These are phyloP conservation scores for Synergus laeviventris DNA, from an alignment of 2,888 invertebrate species.

Conservation along the genomic window DNA sequence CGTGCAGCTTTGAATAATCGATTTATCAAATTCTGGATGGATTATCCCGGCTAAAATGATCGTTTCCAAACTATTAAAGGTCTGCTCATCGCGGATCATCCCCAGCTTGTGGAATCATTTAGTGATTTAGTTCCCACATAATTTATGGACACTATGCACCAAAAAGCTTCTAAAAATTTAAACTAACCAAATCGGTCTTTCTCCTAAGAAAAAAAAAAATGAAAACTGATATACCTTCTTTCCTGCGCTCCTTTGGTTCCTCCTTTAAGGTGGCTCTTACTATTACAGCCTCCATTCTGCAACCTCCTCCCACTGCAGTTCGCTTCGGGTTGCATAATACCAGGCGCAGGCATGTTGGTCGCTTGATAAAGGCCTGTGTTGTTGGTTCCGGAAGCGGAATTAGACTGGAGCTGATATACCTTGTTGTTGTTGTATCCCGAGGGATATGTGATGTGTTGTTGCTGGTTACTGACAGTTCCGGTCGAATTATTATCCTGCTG, in stretches of 20 bases:
- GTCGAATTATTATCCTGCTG: slow-evolving; percentile 57
- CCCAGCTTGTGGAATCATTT: background rate
- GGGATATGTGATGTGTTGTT: slow-evolving; percentile 60
- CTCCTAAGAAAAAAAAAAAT: background rate
- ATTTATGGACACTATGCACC: background rate
- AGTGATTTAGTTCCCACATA: background rate
- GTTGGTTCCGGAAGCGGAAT: slow-evolving; percentile 54
- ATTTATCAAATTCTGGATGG: background rate
- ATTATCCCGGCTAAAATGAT: background rate
- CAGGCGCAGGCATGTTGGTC: slow-evolving; percentile 61
- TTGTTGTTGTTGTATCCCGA: slow-evolving; percentile 65
- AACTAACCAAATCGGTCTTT: too few relatives aligned
- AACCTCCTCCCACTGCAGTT: slow-evolving; percentile 64
- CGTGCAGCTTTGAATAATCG: background rate
- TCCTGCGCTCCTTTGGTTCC: slow-evolving; percentile 68
- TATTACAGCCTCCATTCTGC: slow-evolving; percentile 71
- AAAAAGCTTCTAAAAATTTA: too few relatives aligned
- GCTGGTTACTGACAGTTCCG: slow-evolving; percentile 53
- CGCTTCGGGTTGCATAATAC: slow-evolving; percentile 64
- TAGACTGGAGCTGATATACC: slow-evolving; percentile 65
- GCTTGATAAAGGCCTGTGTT: slow-evolving; percentile 64
- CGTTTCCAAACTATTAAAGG: background rate
- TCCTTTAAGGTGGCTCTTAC: slow-evolving; percentile 71
- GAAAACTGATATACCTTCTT: slow-evolving; percentile 59
- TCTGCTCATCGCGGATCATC: background rate